Evolutionary conservation across 2,113 vertebrate genomes (phyloP), one percentile per base, ranked within the genome.

Genomic region (Ovis aries): DNA sequence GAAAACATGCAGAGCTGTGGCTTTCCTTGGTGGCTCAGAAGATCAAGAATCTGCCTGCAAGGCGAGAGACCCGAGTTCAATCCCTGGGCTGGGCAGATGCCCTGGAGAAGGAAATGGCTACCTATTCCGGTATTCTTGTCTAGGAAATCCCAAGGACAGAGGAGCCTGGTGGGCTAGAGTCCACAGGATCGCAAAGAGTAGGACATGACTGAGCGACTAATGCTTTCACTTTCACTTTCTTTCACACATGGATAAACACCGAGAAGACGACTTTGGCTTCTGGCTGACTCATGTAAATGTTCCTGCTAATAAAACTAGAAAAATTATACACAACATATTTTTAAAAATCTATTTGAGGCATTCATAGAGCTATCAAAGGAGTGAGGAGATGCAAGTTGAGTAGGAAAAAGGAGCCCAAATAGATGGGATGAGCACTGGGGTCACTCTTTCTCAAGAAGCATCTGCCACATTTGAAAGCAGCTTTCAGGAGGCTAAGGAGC

Each of bases 61-160:
- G 0, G 36, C 0, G 1, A 40, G n/a, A 36, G 21, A 74, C 19
- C 21, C 1, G 5, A 36, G 36, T 40, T 74, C n/a, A 40, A 2
- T 74, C 19, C 67, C n/a, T 40, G 67, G 19, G 3, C 36, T 40
- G 67, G 67, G 19, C 17, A 36, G 36, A 74, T 40, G 4, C 67
- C 67, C n/a, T 23, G 67, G 67, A 23, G 67, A 36, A 71, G 67
- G 19, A 12, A 71, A 71, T 71, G n/a, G n/a, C 67, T 71, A 23
- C 19, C 67, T 40, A 74, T 23, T 74, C 67, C 5, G 0, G 36
- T 12, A 40, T 74, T 74, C n/a, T 74, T 40, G n/a, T 40, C n/a
- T 40, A 40, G 36, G 36, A 40, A 71, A 40, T 40, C 2, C n/a
- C 67, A 23, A 1, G 19, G n/a, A 71, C 67, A 40, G 67, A 40